Evolutionary conservation across 2,888 invertebrate genomes (phyloP), one percentile per base, ranked within the genome.

Genomic region (Clunio marinus): DNA sequence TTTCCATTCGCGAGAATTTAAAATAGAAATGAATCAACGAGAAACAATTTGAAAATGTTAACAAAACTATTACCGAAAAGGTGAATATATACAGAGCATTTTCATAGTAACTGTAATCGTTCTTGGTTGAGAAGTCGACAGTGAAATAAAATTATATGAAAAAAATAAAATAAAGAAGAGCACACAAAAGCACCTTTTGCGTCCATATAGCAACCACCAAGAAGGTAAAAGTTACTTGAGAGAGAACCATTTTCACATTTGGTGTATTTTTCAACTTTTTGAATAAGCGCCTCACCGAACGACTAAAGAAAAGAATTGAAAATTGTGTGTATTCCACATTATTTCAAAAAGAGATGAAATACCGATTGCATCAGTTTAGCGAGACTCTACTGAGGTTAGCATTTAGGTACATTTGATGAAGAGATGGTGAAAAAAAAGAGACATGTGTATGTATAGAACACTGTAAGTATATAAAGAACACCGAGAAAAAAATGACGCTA

Each of bases 51-150:
- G 62, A 24, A 46, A 63, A 63, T 63, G 37, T 45, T 5, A 4
- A 8, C 3, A 8, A 59, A 3, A 57, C 20, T 15, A 59, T 32
- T 28, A 27, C 62, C 62, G 62, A 62, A 62, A 62, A 62, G 62
- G 37, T 62, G 28, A 32, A 58, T 35, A 2, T 32, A 35, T 28
- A 5, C 25, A 37, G 41, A 62, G 41, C 62, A 41, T 62, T 62
- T 62, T 62, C 41, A 41, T 62, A 37, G 22, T 62, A 62, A 62
- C 62, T 62, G 62, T 62, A 62, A 62, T 41, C 25, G 62, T 62
- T 62, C 62, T 60, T 60, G 35, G 15, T 37, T 41, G 41, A 62
- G 37, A 37, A 60, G 22, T 20, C 37, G 37, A 3, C 24, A 62
- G 17, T 15, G 27, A 57, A 25, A 57, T n/a, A 25, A 24, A n/a